Evolutionary conservation across 2,888 invertebrate genomes (phyloP).

Genomic region (Epinotia bilunana): DNA sequence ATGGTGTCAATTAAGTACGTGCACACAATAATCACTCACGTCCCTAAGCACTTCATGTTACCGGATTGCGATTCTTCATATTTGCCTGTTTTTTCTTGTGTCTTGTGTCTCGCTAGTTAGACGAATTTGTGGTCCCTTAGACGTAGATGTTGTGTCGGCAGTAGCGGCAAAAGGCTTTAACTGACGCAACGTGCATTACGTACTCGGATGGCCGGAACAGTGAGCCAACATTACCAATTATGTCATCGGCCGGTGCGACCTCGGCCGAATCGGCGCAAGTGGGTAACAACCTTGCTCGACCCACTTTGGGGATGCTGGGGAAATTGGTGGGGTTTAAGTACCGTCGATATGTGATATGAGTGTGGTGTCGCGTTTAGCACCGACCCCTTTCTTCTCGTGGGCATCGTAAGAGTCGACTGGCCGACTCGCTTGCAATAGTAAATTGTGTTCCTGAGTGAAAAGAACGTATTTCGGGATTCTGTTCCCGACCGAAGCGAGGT

Average conservation of each 20-base stretch:
- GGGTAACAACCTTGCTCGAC: slow-evolving; percentile 50
- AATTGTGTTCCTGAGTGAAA: too few relatives aligned
- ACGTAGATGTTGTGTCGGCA: slow-evolving; percentile 43
- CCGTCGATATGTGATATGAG: not conserved
- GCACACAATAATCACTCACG: too few relatives aligned
- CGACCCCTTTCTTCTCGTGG: too few relatives aligned
- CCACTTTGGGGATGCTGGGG: slow-evolving; percentile 20
- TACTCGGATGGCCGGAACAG: slow-evolving; percentile 72
- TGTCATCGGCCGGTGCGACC: slow-evolving; percentile 58
- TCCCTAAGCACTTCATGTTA: too few relatives aligned
- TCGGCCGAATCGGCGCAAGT: slow-evolving; percentile 46
- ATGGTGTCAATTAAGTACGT: too few relatives aligned
- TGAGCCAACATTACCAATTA: slow-evolving; percentile 60
- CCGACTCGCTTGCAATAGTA: too few relatives aligned
- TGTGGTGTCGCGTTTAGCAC: not conserved
- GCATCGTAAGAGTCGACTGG: too few relatives aligned
- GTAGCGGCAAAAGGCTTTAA: slow-evolving; percentile 55
- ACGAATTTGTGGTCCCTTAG: not conserved
- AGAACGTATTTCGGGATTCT: too few relatives aligned
- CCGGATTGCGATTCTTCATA: not conserved
- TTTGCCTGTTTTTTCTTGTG: not conserved
- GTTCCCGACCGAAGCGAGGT: too few relatives aligned
- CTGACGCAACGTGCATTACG: slow-evolving; percentile 71
- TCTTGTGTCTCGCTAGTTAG: not conserved
- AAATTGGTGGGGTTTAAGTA: slow-evolving; percentile 5